These are phyloP conservation scores for Gryllus bimaculatus DNA, from an alignment of 1,140 invertebrate species.

Conservation along the genomic window DNA sequence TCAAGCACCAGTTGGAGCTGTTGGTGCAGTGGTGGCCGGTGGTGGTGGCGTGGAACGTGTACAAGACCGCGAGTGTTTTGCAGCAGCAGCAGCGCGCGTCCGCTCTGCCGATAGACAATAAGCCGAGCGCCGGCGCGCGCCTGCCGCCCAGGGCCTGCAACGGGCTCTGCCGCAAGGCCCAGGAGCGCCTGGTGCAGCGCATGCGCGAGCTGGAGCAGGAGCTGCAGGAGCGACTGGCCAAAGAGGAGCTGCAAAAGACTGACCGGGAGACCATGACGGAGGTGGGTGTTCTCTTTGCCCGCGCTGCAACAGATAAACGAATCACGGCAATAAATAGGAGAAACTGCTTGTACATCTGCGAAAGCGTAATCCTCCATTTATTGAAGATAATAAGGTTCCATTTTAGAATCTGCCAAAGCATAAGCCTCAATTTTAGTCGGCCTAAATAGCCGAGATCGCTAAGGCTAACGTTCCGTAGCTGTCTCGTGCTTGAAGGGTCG, in stretches of 20 bases:
- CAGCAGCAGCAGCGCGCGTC: not conserved
- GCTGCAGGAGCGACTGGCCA: not conserved
- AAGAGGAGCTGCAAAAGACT: not conserved
- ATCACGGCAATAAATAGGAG: too few species aligned
- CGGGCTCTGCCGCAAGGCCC: not conserved
- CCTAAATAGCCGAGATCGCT: too few species aligned
- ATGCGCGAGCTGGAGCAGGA: not conserved
- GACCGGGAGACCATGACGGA: not conserved
- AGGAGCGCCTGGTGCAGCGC: not conserved
- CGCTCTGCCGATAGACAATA: not conserved
- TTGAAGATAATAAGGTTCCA: too few species aligned
- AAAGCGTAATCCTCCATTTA: too few species aligned
- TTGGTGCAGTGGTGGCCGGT: conserved; percentile 54
- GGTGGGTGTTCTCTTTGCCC: too few species aligned
- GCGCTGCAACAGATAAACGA: too few species aligned
- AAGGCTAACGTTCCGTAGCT: too few species aligned
- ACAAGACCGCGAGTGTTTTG: not conserved
- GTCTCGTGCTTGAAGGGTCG: too few species aligned
- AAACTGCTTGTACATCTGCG: too few species aligned
- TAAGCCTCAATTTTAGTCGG: too few species aligned
- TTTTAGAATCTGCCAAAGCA: too few species aligned
- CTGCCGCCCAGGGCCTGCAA: not conserved
- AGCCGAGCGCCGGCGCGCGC: not conserved
- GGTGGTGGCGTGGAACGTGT: conserved; percentile 46
- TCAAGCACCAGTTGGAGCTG: conserved; percentile 46